Conservation (phyloP, 2,888 invertebrate species). For the Hololepta plana region DNA sequence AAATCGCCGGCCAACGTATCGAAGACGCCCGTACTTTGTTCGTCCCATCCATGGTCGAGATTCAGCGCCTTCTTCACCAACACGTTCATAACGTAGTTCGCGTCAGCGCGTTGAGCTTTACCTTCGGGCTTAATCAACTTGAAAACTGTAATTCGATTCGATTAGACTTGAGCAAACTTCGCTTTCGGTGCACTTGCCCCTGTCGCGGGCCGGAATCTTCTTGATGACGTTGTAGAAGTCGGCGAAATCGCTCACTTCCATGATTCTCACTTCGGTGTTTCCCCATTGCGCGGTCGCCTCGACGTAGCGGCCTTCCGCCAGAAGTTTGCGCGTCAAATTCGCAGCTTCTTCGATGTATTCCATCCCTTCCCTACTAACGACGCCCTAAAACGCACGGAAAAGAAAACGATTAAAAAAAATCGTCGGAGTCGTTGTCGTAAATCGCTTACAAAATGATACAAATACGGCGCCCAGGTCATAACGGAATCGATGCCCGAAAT, state of each 20-base stretch:
- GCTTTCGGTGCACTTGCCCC: background rate
- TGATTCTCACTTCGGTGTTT: slow-evolving; percentile 41
- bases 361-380: slow-evolving; percentile 50
- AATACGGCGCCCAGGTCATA: slow-evolving; percentile 63
- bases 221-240: slow-evolving; percentile 70
- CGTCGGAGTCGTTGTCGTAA: slow-evolving; percentile 2
- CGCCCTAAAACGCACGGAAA: slow-evolving; percentile 24
- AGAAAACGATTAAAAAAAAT: too few relatives aligned
- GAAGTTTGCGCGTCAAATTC: slow-evolving; percentile 32
- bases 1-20: slow-evolving; percentile 43
- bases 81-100: slow-evolving; percentile 47
- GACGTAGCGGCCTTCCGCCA: slow-evolving; percentile 25
- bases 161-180: too few relatives aligned
- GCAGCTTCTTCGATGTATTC: slow-evolving; percentile 39
- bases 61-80: slow-evolving; percentile 43
- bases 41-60: slow-evolving; percentile 52
- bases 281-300: slow-evolving; percentile 32
- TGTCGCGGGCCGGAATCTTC: slow-evolving; percentile 5
- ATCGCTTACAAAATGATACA: slow-evolving; percentile 44
- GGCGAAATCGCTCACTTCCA: slow-evolving; percentile 40
- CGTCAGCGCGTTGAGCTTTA: slow-evolving; percentile 14
- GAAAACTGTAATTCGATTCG: slow-evolving; percentile 1
- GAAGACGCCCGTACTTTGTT: slow-evolving; percentile 41
- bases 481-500: slow-evolving; percentile 75
- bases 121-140: slow-evolving; percentile 1